Percentiles rank a stretch among this genome's conserved stretches.
Evolutionary conservation across 2,888 invertebrate species (phyloP).

Genomic region (Petrolisthes manimaculis): DNA sequence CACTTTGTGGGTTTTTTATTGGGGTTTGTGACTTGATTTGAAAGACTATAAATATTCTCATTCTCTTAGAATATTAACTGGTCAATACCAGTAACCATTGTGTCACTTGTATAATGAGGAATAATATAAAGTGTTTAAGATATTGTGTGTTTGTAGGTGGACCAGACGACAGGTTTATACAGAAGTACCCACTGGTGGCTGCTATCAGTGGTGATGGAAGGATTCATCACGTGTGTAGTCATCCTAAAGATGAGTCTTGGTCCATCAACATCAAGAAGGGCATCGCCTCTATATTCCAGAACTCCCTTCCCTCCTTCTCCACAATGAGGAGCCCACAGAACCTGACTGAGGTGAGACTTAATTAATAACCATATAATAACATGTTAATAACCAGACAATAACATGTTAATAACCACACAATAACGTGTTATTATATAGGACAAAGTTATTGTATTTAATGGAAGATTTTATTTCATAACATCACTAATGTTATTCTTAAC

Average conservation of each 20-base stretch:
- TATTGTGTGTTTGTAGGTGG: not conserved
- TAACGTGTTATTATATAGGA: not conserved
- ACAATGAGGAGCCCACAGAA: constrained; percentile 21
- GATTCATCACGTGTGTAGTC: constrained; percentile 72
- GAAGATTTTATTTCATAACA: not conserved
- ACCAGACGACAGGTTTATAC: not conserved
- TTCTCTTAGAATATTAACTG: not conserved
- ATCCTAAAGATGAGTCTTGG: constrained; percentile 70
- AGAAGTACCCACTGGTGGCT: constrained; percentile 67
- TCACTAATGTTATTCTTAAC: not conserved
- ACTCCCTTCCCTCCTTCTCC: constrained; percentile 67
- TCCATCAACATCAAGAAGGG: constrained; percentile 73
- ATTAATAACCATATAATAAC: not conserved
- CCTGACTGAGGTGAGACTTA: constrained; percentile 30
- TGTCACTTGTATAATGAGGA: no score
- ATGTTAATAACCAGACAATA: no score
- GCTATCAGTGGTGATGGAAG: constrained; percentile 71
- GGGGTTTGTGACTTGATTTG: no score
- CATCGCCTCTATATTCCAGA: constrained; percentile 73
- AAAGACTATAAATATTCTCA: not conserved
- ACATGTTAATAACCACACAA: not conserved
- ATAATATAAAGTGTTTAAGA: no score
- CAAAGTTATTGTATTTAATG: not conserved
- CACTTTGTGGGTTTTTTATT: not conserved
- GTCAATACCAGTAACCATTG: not conserved